Evolutionary conservation across 2,888 invertebrate genomes (phyloP).

Genomic region (Quadriops clusia): DNA sequence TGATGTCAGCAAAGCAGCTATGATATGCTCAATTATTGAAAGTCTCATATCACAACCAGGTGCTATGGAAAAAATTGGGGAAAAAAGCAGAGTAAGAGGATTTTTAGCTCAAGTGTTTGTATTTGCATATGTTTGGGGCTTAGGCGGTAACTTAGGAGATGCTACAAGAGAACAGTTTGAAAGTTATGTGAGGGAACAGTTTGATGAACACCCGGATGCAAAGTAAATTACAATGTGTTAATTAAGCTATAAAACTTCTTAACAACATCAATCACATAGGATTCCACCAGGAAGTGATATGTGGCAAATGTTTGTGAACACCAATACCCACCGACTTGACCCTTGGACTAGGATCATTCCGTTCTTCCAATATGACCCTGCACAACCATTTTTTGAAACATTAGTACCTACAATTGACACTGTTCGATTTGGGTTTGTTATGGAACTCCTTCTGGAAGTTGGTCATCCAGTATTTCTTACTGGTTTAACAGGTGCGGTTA

Average conservation of each 20-base stretch:
- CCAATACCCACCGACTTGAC: conserved; percentile 56
- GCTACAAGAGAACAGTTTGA: conserved; percentile 58
- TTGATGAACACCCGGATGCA: conserved; percentile 57
- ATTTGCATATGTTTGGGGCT: conserved; percentile 72
- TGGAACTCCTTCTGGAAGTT: conserved; percentile 59
- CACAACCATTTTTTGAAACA: conserved; percentile 75
- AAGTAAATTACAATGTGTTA: conserved; percentile 34
- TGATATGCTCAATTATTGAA: conserved; percentile 62
- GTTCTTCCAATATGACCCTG: conserved; percentile 54
- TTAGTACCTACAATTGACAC: conserved; percentile 87
- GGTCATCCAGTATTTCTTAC: conserved; percentile 75
- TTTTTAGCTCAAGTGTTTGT: conserved; percentile 67
- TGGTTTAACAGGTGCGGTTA: conserved; percentile 69
- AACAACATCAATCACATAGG: conserved; percentile 35
- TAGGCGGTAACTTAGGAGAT: conserved; percentile 76
- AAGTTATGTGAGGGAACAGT: conserved; percentile 52
- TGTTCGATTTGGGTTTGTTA: conserved; percentile 70
- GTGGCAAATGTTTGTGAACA: conserved; percentile 68
- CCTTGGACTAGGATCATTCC: conserved; percentile 72
- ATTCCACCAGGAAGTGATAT: conserved; percentile 57
- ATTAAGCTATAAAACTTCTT: background rate
- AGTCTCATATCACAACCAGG: conserved; percentile 55
- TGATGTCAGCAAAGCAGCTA: conserved; percentile 68
- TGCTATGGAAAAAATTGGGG: conserved; percentile 34
- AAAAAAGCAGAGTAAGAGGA: conserved; percentile 48